A percentile compares a stretch with the other conserved stretches of the same genome.
Conservation (phyloP, 2,888 invertebrate genomes). For the Drosophila koepferae region DNA sequence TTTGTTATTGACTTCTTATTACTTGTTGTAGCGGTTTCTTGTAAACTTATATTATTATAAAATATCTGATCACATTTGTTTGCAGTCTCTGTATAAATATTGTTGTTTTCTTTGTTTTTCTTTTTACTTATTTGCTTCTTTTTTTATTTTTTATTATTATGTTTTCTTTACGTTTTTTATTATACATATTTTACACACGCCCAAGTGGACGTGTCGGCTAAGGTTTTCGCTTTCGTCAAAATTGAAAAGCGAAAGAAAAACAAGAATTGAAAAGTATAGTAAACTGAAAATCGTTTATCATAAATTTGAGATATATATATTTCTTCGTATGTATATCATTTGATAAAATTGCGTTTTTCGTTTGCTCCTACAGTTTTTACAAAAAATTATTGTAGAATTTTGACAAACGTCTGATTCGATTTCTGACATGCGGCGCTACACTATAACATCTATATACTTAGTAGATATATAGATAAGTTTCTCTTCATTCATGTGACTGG, state of each 20-base stretch:
- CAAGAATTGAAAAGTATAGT: slow-evolving; percentile 46
- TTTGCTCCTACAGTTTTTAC: slow-evolving; percentile 81
- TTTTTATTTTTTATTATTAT: not conserved
- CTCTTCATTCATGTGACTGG: not conserved
- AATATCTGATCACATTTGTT: slow-evolving; percentile 86
- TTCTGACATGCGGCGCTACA: slow-evolving; percentile 47
- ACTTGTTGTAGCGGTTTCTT: slow-evolving; percentile 63
- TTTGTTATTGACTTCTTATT: slow-evolving; percentile 57
- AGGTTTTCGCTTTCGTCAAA: slow-evolving; percentile 51
- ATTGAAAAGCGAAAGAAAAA: slow-evolving; percentile 56
- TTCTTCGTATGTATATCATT: slow-evolving; percentile 24
- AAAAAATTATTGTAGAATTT: slow-evolving; percentile 75
- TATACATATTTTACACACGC: slow-evolving; percentile 74
- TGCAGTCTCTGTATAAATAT: slow-evolving; percentile 85
- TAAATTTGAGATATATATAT: slow-evolving; percentile 12
- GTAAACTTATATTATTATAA: slow-evolving; percentile 84
- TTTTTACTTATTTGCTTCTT: slow-evolving; percentile 9
- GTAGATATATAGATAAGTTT: not conserved
- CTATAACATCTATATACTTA: not conserved
- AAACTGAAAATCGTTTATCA: slow-evolving; percentile 42
- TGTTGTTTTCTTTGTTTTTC: slow-evolving; percentile 56
- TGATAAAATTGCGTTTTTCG: slow-evolving; percentile 84
- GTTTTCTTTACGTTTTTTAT: slow-evolving; percentile 27
- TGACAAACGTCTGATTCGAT: slow-evolving; percentile 69
- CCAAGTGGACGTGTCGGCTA: slow-evolving; percentile 30